Evolutionary conservation across 2,888 invertebrate genomes (phyloP).

Genomic region (Autographa pulchrina): DNA sequence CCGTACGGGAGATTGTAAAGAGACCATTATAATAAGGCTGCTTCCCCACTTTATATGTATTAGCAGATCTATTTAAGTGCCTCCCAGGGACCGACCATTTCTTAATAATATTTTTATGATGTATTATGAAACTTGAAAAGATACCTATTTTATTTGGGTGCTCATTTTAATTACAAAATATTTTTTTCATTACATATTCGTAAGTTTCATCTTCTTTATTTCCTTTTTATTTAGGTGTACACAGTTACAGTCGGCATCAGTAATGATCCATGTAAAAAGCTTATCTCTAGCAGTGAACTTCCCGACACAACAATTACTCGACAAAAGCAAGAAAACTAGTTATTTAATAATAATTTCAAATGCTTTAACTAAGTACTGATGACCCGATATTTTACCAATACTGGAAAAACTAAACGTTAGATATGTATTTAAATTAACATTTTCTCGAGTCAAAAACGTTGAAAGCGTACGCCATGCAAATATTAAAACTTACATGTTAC

Average conservation of each 20-base stretch:
- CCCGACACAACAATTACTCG: no score
- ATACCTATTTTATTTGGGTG: not conserved
- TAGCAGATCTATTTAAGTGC: constrained; percentile 47
- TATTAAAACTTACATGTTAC: constrained; percentile 54
- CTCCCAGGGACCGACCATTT: constrained; percentile 21
- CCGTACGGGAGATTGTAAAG: constrained; percentile 44
- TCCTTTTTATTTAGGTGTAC: no score
- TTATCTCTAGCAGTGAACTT: no score
- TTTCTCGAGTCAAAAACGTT: constrained; percentile 21
- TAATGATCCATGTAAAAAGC: no score
- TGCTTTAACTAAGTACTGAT: not conserved
- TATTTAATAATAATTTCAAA: not conserved
- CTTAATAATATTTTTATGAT: constrained; percentile 4
- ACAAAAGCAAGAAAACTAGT: no score
- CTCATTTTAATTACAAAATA: not conserved
- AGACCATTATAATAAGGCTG: constrained; percentile 31
- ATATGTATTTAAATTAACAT: not conserved
- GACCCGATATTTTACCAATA: not conserved
- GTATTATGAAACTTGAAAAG: constrained; percentile 4
- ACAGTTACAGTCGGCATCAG: no score
- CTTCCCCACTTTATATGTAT: constrained; percentile 31
- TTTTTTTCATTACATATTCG: not conserved
- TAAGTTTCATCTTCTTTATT: no score
- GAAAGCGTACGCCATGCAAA: constrained; percentile 38
- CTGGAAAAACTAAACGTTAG: not conserved